Conservation (phyloP, 2,797 vertebrate genomes). For the Acrossocheilus wenchowensis region DNA sequence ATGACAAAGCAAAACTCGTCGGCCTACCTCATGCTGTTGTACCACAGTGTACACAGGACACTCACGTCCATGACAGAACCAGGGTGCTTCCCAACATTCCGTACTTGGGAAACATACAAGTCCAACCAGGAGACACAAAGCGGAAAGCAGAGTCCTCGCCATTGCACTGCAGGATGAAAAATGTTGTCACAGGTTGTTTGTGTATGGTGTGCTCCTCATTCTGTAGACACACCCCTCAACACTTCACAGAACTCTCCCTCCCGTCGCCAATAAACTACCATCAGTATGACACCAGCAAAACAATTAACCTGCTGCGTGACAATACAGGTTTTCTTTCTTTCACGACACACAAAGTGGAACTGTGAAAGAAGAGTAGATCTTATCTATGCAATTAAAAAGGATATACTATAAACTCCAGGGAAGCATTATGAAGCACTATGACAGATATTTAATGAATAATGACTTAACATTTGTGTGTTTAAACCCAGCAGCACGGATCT, state of each 20-base stretch:
- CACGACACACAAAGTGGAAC: background rate
- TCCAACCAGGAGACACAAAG: constrained; percentile 31
- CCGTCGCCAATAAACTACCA: background rate
- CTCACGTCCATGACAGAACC: constrained; percentile 41
- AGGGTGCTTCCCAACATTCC: constrained; percentile 45
- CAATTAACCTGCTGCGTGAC: background rate
- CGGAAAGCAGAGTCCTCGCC: background rate
- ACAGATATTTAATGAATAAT: background rate
- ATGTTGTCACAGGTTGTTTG: background rate
- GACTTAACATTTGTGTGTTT: background rate
- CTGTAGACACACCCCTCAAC: constrained; percentile 7
- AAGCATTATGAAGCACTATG: background rate
- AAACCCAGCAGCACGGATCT: background rate
- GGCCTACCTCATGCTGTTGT: constrained; percentile 41
- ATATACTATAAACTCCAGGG: background rate
- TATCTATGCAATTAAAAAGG: background rate
- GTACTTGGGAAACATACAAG: background rate
- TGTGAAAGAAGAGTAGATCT: background rate
- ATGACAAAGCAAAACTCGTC: background rate
- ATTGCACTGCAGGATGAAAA: background rate
- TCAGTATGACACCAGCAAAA: background rate
- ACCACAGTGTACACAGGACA: constrained; percentile 57
- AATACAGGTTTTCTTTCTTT: background rate
- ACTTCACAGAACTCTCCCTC: background rate
- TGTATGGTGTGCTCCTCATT: background rate